Conservation (phyloP, 2,113 vertebrate genomes). For the Noctilio leporinus region DNA sequence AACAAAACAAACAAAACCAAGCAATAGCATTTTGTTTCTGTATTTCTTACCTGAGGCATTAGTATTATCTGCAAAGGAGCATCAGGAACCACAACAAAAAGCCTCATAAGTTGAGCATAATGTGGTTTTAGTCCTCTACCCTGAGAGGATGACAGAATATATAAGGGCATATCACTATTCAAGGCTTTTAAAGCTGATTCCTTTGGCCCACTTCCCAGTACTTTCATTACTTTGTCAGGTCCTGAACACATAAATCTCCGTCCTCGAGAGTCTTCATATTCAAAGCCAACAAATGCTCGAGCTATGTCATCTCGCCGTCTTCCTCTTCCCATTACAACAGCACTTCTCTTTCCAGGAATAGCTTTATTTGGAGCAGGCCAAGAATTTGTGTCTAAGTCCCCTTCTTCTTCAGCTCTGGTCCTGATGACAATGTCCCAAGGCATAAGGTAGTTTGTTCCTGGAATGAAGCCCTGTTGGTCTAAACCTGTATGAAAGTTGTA, state of each 20-base stretch:
- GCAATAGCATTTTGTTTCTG: not conserved
- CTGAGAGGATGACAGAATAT: constrained; percentile 93
- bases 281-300: constrained; percentile 95
- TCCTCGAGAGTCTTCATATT: constrained; percentile 95
- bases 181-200: constrained; percentile 92
- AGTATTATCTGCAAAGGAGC: constrained; percentile 92
- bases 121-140: constrained; percentile 94
- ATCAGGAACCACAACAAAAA: constrained; percentile 95
- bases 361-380: constrained; percentile 97
- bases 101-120: constrained; percentile 92
- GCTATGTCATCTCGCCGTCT: constrained; percentile 93
- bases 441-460: constrained; percentile 93
- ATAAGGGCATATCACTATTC: constrained; percentile 97
- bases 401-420: constrained; percentile 91
- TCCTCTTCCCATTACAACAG: constrained; percentile 87
- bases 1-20: not conserved
- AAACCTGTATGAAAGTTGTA: constrained; percentile 96
- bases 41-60: constrained; percentile 89
- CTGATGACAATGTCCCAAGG: constrained; percentile 97
- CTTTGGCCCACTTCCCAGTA: constrained; percentile 93
- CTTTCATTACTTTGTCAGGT: constrained; percentile 97
- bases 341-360: constrained; percentile 86
- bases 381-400: constrained; percentile 89
- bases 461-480: constrained; percentile 95
- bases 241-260: constrained; percentile 95